Percentiles rank a stretch among this genome's conserved stretches.
Evolutionary conservation across 2,888 invertebrate genomes (phyloP).

Genomic region (Ophion ellenae): DNA sequence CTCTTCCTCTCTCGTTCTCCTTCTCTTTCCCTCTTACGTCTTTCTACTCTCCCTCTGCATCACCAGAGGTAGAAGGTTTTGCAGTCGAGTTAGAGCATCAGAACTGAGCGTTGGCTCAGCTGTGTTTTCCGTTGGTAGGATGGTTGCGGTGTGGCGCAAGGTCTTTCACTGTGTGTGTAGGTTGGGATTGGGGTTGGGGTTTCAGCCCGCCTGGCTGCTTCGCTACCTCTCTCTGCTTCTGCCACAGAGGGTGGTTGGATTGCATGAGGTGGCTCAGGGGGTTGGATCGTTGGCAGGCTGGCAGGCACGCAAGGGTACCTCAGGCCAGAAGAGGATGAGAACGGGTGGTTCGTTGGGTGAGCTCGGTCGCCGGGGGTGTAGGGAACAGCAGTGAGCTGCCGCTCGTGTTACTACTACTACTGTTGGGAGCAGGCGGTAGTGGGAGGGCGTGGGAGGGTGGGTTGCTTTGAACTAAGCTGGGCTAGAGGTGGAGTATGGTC

Average conservation of each 20-base stretch:
- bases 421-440: slow-evolving; percentile 70
- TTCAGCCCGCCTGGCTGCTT: slow-evolving; percentile 60
- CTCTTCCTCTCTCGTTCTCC: slow-evolving; percentile 43
- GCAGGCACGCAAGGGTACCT: slow-evolving; percentile 79
- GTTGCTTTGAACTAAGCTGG: slow-evolving; percentile 83
- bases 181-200: slow-evolving; percentile 70
- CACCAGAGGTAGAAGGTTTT: slow-evolving; percentile 80
- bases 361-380: slow-evolving; percentile 60
- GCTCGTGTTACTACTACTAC: slow-evolving; percentile 65
- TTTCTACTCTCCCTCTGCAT: slow-evolving; percentile 66
- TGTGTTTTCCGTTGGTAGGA: slow-evolving; percentile 81
- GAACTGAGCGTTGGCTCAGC: slow-evolving; percentile 81
- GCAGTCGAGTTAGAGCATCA: slow-evolving; percentile 73
- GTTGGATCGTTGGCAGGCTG: slow-evolving; percentile 78
- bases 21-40: slow-evolving; percentile 40
- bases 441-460: slow-evolving; percentile 76
- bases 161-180: slow-evolving; percentile 73
- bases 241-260: slow-evolving; percentile 62
- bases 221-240: slow-evolving; percentile 56
- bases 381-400: slow-evolving; percentile 56
- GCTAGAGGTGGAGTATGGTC: slow-evolving; percentile 79
- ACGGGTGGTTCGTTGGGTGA: slow-evolving; percentile 61
- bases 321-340: slow-evolving; percentile 75
- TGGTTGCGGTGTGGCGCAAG: slow-evolving; percentile 74
- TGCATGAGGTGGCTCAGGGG: slow-evolving; percentile 61